Evolutionary conservation across 2,113 vertebrate species (phyloP), one percentile per base, ranked within the genome.

Genomic region (Zosterops lateralis): DNA sequence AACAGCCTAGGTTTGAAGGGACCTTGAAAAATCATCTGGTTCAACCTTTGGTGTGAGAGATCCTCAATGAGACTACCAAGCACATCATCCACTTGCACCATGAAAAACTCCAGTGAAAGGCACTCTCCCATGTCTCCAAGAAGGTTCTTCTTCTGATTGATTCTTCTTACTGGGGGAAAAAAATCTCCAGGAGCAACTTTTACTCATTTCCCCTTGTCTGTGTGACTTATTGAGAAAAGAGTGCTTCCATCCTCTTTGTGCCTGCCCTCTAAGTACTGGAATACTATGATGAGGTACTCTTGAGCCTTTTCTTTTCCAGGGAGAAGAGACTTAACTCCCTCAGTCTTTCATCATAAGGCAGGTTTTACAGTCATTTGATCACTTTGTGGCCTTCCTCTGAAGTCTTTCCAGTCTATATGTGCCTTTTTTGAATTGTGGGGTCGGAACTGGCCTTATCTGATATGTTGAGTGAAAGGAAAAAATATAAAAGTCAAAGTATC

Each of bases 1-100:
- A 56, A 29, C 40, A 60, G 6, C 4, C 15, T 14, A 29, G 8
- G 2, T 51, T 80, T 44, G 17, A 86, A 68, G 10, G 3, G 12
- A 32, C 3, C 24, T 70, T 0, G 0, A 45, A 90, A 65, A 45
- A 57, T 26, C 16, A 31, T 50, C 8, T 61, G 9, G 3, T 72
- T 32, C 25, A 54, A 34, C 1, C 2, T 79, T 86, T 47, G 1
- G 0, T 74, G 15, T 16, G 24, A 72, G 21, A 54, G 6, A 45
- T 8, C 18, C 14, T 64, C 5, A 2, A 24, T 67, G 34, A 62
- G 3, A 17, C 76, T 75, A 25, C 28, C 17, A 21, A 28, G 3
- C 19, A 40, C 3, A 7, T 12, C 19, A 25, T 54, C 28, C 12
- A 28, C 31, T 17, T n/a, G 5, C 6, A n/a, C 36, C 42, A 45